Percentiles rank a stretch among this genome's conserved stretches.
phyloP scores from a whole-genome alignment of 2,888 invertebrate species.

The Leistus spinibarbis region DNA sequence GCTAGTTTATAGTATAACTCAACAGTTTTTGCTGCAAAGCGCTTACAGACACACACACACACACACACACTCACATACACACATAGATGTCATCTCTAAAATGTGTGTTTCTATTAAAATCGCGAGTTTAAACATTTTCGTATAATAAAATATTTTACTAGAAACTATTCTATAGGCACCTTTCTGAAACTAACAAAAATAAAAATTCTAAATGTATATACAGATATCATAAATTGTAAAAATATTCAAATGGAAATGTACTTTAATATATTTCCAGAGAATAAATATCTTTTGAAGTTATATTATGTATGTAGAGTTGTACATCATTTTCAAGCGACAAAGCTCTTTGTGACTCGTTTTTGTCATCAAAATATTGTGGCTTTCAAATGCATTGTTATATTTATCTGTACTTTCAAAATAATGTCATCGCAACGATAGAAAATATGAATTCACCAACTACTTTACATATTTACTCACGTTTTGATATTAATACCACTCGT shows the following conservation, averaged over 20 bases:
- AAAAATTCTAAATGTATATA: not conserved
- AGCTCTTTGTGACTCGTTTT: conserved; percentile 9
- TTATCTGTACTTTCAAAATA: too few relatives aligned
- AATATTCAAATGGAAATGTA: not conserved
- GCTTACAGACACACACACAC: too few relatives aligned
- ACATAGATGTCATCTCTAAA: too few relatives aligned
- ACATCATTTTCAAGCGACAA: not conserved
- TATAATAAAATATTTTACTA: not conserved
- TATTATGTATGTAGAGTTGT: not conserved
- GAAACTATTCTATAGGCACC: not conserved
- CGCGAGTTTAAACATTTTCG: not conserved
- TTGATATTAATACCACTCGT: too few relatives aligned
- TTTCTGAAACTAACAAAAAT: not conserved
- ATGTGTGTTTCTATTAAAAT: not conserved
- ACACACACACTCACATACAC: too few relatives aligned
- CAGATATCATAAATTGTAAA: not conserved
- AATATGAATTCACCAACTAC: too few relatives aligned
- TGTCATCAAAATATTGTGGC: not conserved
- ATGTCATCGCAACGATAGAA: too few relatives aligned
- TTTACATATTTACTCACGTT: too few relatives aligned
- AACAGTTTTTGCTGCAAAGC: too few relatives aligned
- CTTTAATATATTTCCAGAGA: not conserved
- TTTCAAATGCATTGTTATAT: not conserved
- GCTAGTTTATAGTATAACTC: too few relatives aligned
- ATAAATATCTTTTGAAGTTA: conserved; percentile 6